These are phyloP conservation scores for Drosophila kohkoa DNA, from an alignment of 1,140 invertebrate species.

Conservation along the genomic window DNA sequence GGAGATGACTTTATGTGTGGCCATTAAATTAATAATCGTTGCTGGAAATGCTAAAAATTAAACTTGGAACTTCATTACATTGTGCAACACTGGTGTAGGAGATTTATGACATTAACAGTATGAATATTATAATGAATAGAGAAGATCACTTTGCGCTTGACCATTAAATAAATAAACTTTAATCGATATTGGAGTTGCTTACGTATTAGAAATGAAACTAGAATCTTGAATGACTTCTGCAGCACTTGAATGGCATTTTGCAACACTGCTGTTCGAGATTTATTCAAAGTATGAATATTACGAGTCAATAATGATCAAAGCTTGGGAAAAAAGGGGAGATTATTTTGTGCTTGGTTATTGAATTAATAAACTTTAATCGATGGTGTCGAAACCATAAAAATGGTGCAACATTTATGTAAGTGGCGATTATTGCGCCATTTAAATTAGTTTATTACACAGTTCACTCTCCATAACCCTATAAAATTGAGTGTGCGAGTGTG, in stretches of 20 bases:
- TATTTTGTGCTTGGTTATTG: conserved; percentile 20
- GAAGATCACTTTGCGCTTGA: neutral
- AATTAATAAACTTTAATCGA: conserved; percentile 57
- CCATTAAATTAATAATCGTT: conserved; percentile 50
- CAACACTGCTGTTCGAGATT: neutral
- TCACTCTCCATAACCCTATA: conserved; percentile 14
- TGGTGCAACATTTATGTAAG: conserved; percentile 73
- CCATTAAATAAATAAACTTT: conserved; percentile 49
- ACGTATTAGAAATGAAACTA: conserved; percentile 2
- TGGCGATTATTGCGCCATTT: conserved; percentile 77
- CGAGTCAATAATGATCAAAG: no score
- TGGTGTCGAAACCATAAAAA: conserved; percentile 54
- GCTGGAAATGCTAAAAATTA: no score
- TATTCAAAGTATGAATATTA: neutral
- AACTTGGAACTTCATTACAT: no score
- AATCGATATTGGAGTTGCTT: conserved; percentile 1
- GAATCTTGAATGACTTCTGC: neutral
- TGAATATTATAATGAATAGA: neutral
- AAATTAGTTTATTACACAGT: conserved; percentile 58
- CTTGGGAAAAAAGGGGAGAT: no score
- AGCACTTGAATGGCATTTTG: neutral
- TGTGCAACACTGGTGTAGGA: no score
- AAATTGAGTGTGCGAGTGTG: neutral
- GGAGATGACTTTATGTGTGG: no score
- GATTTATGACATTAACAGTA: neutral